Conservation (phyloP, 2,888 invertebrate species). For the Alsophila aescularia region DNA sequence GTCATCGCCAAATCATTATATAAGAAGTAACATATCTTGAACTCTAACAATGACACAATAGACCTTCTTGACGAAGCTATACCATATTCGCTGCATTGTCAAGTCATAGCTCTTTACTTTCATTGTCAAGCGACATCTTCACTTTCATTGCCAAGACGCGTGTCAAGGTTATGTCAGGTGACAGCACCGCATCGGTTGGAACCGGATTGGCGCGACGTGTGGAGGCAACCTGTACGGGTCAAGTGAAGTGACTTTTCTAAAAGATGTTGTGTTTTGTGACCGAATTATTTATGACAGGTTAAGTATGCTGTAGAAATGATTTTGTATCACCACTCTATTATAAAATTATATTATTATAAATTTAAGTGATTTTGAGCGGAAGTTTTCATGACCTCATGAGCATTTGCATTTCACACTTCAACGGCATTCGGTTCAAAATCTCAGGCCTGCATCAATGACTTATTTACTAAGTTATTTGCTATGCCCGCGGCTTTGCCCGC, state of each 20-base stretch:
- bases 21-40: neutral
- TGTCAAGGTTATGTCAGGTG: slow-evolving; percentile 37
- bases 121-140: slow-evolving; percentile 34
- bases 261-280: slow-evolving; percentile 7
- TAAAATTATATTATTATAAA: no score
- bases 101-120: slow-evolving; percentile 29
- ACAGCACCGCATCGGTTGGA: slow-evolving; percentile 14
- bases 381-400: no score
- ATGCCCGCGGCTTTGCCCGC: no score
- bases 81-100: slow-evolving; percentile 12
- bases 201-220: slow-evolving; percentile 31
- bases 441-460: no score
- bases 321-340: no score
- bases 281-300: neutral
- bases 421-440: no score
- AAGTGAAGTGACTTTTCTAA: slow-evolving; percentile 24
- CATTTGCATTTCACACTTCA: no score
- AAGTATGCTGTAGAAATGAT: no score
- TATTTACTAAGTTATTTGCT: no score
- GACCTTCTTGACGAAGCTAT: neutral
- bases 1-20: neutral
- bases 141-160: slow-evolving; percentile 36
- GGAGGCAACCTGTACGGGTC: slow-evolving; percentile 14
- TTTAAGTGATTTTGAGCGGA: no score
- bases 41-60: slow-evolving; percentile 12